These are phyloP conservation scores for Lasioglossum malachurum DNA, from an alignment of 2,888 invertebrate species.

Conservation along the genomic window DNA sequence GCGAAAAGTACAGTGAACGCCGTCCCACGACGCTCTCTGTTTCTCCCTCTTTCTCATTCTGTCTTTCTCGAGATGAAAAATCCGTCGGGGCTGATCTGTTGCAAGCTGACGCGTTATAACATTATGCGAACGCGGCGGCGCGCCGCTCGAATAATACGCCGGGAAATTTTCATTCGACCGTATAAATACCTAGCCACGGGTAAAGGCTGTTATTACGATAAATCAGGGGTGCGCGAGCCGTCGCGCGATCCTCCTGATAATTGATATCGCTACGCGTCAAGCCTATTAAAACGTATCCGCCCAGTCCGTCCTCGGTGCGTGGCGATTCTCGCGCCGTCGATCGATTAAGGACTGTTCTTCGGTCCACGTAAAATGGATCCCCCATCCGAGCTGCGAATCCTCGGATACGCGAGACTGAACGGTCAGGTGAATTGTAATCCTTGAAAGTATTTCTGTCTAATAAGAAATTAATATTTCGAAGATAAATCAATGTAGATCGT, in stretches of 20 bases:
- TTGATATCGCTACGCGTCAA: conserved; percentile 44
- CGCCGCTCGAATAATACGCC: conserved; percentile 6
- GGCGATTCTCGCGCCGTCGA: conserved; percentile 29
- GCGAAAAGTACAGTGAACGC: conserved; percentile 2
- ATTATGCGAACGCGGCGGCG: neutral
- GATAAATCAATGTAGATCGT: too few relatives aligned
- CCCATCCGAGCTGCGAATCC: neutral
- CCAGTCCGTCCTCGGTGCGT: neutral
- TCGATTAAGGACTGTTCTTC: conserved; percentile 11
- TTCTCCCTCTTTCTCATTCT: neutral
- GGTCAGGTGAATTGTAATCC: too few relatives aligned
- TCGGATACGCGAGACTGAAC: neutral
- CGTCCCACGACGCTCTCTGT: neutral
- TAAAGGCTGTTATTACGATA: conserved; percentile 51
- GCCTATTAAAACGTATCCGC: conserved; percentile 38
- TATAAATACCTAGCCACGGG: conserved; percentile 30
- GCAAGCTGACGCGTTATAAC: conserved; percentile 15
- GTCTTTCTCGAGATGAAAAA: neutral
- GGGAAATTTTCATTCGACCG: conserved; percentile 38
- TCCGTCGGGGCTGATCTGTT: conserved; percentile 1
- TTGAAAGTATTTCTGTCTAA: too few relatives aligned
- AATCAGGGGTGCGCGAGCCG: conserved; percentile 34
- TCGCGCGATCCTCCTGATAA: conserved; percentile 45
- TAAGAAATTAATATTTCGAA: too few relatives aligned
- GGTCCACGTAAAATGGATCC: neutral